Evolutionary conservation across 2,888 invertebrate species (phyloP).

Genomic region (Hydrotaea diabolus): DNA sequence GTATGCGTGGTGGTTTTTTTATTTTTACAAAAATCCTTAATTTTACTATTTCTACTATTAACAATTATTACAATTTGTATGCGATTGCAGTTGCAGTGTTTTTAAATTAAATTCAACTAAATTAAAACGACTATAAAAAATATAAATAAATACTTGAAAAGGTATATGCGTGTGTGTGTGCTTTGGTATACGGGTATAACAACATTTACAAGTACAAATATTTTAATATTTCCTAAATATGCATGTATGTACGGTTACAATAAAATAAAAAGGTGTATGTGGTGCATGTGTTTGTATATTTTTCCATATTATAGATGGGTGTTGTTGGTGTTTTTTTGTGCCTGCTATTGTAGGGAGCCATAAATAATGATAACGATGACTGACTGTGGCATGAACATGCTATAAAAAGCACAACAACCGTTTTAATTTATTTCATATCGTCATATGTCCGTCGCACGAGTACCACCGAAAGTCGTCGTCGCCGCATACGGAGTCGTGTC

Average conservation of each 20-base stretch:
- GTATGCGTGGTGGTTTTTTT: slow-evolving; percentile 23
- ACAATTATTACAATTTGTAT: neutral
- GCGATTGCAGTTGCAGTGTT: neutral
- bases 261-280: neutral
- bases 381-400: slow-evolving; percentile 57
- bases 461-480: neutral
- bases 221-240: slow-evolving; percentile 5
- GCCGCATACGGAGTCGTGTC: no score
- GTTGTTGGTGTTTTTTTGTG: slow-evolving; percentile 68
- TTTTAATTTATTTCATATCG: slow-evolving; percentile 62
- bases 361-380: slow-evolving; percentile 67
- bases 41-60: slow-evolving; percentile 9
- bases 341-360: slow-evolving; percentile 55
- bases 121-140: no score
- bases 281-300: slow-evolving; percentile 13
- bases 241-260: slow-evolving; percentile 13
- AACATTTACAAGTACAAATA: neutral
- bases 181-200: slow-evolving; percentile 62
- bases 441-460: neutral
- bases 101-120: slow-evolving; percentile 44
- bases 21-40: neutral
- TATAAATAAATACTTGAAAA: slow-evolving; percentile 44
- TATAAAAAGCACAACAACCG: slow-evolving; percentile 42
- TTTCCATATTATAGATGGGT: slow-evolving; percentile 27
- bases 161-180: slow-evolving; percentile 59